These are phyloP conservation scores for Coracopsis vasa DNA, from an alignment of 2,113 vertebrate genomes.

Conservation along the genomic window DNA sequence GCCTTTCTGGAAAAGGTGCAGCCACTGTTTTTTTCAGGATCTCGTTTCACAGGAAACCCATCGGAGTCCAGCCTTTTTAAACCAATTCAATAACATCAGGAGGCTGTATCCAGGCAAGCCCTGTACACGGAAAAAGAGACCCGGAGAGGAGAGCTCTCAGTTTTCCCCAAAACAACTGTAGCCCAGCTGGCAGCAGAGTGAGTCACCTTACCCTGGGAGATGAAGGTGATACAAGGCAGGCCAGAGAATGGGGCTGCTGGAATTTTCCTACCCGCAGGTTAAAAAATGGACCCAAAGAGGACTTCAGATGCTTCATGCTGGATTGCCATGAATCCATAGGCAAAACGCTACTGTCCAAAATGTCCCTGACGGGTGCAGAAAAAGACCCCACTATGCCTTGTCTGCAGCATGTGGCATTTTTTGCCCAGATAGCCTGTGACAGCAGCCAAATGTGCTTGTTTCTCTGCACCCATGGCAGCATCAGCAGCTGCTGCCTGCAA, in stretches of 20 bases:
- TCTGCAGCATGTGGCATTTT: neutral
- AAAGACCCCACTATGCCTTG: neutral
- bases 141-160: neutral
- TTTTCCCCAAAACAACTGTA: neutral
- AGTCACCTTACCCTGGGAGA: neutral
- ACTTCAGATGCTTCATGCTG: neutral
- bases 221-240: neutral
- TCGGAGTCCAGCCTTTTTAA: neutral
- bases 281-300: neutral
- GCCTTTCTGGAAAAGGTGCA: neutral
- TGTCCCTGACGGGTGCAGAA: neutral
- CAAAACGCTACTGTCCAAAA: neutral
- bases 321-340: neutral
- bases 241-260: neutral
- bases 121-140: neutral
- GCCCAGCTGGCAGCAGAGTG: neutral
- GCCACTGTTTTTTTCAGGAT: neutral
- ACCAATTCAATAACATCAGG: neutral
- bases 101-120: neutral
- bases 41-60: constrained; percentile 17
- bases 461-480: neutral
- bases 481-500: neutral
- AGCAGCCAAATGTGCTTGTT: neutral
- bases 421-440: no score
- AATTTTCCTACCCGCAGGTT: neutral